Conservation (phyloP, 2,113 vertebrate species). For the Calonectris borealis region DNA sequence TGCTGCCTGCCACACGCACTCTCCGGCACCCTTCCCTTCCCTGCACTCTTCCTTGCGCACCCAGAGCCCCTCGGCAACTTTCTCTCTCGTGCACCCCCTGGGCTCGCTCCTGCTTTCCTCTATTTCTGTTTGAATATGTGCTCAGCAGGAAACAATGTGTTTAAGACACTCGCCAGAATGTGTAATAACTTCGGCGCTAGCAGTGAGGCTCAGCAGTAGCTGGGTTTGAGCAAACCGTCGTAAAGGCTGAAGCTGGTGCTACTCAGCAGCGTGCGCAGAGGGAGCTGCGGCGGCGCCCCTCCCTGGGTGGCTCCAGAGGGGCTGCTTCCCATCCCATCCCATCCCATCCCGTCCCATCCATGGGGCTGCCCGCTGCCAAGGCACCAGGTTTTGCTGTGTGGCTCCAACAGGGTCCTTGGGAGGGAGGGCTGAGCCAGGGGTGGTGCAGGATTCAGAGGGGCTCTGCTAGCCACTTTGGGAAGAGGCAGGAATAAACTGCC, state of each 20-base stretch:
- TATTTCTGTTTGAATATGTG: conserved; percentile 14
- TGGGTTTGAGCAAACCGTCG: conserved; percentile 18
- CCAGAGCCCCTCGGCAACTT: not conserved
- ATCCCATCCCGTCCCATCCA: accelerated
- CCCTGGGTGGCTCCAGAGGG: not conserved
- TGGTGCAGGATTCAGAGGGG: not conserved
- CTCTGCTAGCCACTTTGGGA: not conserved
- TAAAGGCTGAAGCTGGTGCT: conserved; percentile 63
- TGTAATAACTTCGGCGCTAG: conserved; percentile 54
- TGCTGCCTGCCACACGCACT: not conserved
- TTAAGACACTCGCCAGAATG: conserved; percentile 36
- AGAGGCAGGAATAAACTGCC: conserved; percentile 39
- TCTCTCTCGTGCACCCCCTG: not conserved
- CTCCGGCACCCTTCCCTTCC: not conserved
- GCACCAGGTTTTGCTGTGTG: not conserved
- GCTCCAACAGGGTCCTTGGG: not conserved
- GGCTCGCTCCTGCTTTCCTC: not conserved
- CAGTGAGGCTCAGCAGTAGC: conserved; percentile 42
- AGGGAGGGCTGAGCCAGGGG: not conserved
- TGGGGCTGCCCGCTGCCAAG: not conserved
- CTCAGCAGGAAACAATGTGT: conserved; percentile 37
- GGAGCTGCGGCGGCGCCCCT: not conserved
- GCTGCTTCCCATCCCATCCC: not conserved
- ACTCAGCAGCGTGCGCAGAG: not conserved
- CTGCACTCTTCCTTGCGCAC: accelerated